A percentile compares a stretch with the other conserved stretches of the same genome.
These are phyloP conservation scores for Rutpela maculata DNA, from an alignment of 2,888 invertebrate species.

Conservation along the genomic window DNA sequence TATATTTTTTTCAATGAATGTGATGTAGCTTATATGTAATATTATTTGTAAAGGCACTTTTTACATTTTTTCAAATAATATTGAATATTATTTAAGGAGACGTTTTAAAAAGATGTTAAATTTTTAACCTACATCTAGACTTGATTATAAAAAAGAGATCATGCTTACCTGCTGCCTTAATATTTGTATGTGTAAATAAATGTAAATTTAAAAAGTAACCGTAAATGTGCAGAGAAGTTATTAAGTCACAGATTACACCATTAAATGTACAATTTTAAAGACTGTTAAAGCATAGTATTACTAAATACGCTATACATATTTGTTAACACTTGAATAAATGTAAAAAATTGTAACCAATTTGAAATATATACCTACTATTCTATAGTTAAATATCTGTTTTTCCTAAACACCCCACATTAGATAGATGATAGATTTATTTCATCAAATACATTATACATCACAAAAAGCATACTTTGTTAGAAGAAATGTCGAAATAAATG, in stretches of 20 bases:
- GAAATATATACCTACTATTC: slow-evolving; percentile 37
- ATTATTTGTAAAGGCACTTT: neutral
- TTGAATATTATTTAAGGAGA: slow-evolving; percentile 8
- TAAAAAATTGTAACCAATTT: slow-evolving; percentile 39
- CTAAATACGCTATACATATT: slow-evolving; percentile 45
- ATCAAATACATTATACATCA: too few relatives aligned
- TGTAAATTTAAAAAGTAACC: slow-evolving; percentile 41
- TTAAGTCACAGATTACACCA: slow-evolving; percentile 44
- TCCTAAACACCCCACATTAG: neutral
- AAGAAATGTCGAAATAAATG: too few relatives aligned
- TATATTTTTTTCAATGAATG: slow-evolving; percentile 30
- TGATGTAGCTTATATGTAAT: slow-evolving; percentile 42
- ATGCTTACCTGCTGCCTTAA: slow-evolving; percentile 55
- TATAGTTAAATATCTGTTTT: slow-evolving; percentile 11
- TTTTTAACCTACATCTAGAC: neutral
- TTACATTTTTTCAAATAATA: slow-evolving; percentile 4
- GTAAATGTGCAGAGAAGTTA: slow-evolving; percentile 26
- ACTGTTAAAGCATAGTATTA: slow-evolving; percentile 63
- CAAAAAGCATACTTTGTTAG: too few relatives aligned
- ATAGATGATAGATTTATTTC: too few relatives aligned
- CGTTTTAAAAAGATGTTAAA: slow-evolving; percentile 1
- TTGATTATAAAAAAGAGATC: slow-evolving; percentile 24
- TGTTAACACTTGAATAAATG: slow-evolving; percentile 39
- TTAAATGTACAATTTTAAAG: slow-evolving; percentile 65
- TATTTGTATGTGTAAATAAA: slow-evolving; percentile 52